Conservation (phyloP, 1,140 invertebrate genomes). For the Aphelenchoides fujianensis region DNA sequence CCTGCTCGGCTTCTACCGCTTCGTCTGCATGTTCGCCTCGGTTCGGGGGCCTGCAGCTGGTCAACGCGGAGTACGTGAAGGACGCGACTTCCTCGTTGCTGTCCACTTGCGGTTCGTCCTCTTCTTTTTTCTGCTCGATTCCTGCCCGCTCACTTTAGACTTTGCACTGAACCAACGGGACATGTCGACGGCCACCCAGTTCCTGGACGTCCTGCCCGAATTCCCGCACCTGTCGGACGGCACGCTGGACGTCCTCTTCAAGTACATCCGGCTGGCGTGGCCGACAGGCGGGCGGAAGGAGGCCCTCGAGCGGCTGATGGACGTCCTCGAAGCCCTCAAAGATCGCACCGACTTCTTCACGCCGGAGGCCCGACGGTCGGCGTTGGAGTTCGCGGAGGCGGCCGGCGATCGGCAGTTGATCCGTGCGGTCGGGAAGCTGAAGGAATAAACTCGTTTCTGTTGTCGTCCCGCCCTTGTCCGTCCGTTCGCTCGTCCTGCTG, state of each 20-base stretch:
- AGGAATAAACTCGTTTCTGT: not conserved
- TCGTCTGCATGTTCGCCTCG: slow-evolving; percentile 16
- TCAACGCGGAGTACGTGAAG: not conserved
- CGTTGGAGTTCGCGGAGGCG: slow-evolving; percentile 3
- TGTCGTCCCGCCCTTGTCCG: no score
- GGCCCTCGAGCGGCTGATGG: not conserved
- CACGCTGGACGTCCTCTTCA: slow-evolving; percentile 9
- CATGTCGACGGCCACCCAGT: not conserved
- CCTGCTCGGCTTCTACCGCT: slow-evolving; percentile 7
- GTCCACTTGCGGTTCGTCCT: not conserved
- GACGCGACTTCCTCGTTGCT: not conserved
- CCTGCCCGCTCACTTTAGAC: not conserved
- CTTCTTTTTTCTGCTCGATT: not conserved
- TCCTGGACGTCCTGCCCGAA: slow-evolving; percentile 10
- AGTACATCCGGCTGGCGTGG: slow-evolving; percentile 1
- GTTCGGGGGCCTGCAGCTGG: slow-evolving; percentile 15
- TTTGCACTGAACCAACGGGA: slow-evolving; percentile 15
- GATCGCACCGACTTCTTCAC: slow-evolving; percentile 17
- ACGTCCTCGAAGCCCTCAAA: not conserved
- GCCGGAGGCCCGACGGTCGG: not conserved
- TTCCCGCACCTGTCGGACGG: slow-evolving; percentile 1
- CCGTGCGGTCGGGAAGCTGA: not conserved
- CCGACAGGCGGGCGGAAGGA: not conserved
- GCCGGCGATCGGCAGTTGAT: not conserved
- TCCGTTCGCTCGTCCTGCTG: no score